These are phyloP conservation scores for Antechinus stuartii DNA, from an alignment of 2,113 vertebrate species.

Conservation along the genomic window DNA sequence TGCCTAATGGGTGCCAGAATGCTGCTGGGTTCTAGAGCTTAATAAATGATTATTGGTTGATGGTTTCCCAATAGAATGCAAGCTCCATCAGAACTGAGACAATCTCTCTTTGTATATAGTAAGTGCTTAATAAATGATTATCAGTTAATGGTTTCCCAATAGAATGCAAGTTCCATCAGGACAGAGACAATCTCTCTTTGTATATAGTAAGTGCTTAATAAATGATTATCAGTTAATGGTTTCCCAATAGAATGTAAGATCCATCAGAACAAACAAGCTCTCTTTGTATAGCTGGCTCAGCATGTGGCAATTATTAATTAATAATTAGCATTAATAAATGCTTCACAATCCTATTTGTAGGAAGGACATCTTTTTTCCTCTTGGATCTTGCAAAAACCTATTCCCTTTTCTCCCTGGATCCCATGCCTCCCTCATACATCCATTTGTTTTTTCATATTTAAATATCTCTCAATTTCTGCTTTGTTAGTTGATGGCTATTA, in stretches of 20 bases:
- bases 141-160: background rate
- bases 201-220: too few species aligned
- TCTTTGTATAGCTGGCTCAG: background rate
- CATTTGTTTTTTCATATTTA: background rate
- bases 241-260: background rate
- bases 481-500: background rate
- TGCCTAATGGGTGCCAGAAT: background rate
- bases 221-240: background rate
- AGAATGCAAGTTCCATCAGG: background rate
- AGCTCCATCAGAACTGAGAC: too few species aligned
- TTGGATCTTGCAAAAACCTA: background rate
- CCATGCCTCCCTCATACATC: background rate
- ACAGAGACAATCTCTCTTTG: background rate
- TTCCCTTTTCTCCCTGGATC: background rate
- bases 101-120: background rate
- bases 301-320: too few species aligned
- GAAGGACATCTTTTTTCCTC: background rate
- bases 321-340: background rate
- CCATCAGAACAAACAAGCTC: background rate
- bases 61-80: too few species aligned
- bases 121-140: background rate
- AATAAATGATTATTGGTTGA: too few species aligned
- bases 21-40: background rate
- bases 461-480: background rate
- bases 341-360: conserved; percentile 12